Conservation (phyloP, 2,113 vertebrate genomes). For the Mesocricetus auratus region DNA sequence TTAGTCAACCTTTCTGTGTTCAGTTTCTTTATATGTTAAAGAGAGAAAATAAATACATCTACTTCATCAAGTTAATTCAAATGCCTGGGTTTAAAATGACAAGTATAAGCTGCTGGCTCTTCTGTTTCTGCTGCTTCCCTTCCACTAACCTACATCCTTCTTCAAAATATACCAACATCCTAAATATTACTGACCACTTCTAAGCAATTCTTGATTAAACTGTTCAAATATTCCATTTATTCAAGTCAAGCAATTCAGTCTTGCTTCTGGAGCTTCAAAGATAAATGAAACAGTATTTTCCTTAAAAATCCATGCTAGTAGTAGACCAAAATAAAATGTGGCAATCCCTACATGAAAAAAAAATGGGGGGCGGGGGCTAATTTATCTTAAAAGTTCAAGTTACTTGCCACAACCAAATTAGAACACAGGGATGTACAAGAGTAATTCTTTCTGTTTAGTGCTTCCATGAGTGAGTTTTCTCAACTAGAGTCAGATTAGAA, state of each 20-base stretch:
- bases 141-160: not conserved
- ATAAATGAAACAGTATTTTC: slow-evolving; percentile 28
- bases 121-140: not conserved
- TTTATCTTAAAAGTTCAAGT: slow-evolving; percentile 4
- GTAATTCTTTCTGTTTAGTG: not conserved
- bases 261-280: not conserved
- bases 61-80: not conserved
- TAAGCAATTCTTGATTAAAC: not conserved
- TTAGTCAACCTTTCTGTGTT: not conserved
- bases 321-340: not conserved
- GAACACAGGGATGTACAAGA: not conserved
- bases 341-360: not conserved
- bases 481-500: not conserved
- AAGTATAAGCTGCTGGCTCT: not conserved
- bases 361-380: not conserved
- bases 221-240: not conserved
- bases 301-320: slow-evolving; percentile 3
- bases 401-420: not conserved
- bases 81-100: not conserved
- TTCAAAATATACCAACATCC: not conserved
- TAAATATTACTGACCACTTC: slow-evolving; percentile 13
- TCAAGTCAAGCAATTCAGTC: not conserved
- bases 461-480: not conserved
- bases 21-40: not conserved
- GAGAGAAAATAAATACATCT: not conserved